Evolutionary conservation across 2,888 invertebrate species (phyloP).

Genomic region (Pristionchus entomophagus): DNA sequence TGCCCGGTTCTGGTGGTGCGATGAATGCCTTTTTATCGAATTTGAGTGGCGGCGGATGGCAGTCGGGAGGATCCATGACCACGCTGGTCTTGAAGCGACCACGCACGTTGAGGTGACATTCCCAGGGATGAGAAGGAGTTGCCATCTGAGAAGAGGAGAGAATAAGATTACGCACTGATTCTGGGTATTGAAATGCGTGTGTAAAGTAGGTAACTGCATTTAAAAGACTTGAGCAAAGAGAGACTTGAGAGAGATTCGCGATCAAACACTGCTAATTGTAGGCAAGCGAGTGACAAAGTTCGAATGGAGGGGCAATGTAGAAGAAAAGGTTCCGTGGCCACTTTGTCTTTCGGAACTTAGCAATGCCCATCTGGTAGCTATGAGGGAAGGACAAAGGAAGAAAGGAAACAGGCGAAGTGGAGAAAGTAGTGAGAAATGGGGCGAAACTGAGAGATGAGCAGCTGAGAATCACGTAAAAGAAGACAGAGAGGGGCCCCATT

Average conservation of each 20-base stretch:
- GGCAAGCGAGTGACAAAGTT: too few relatives aligned
- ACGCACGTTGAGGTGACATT: not conserved
- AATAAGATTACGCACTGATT: not conserved
- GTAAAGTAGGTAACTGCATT: too few relatives aligned
- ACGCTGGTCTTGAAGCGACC: not conserved
- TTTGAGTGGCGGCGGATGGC: not conserved
- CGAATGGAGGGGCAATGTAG: too few relatives aligned
- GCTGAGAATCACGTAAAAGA: not conserved
- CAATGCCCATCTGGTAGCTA: not conserved
- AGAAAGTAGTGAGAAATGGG: too few relatives aligned
- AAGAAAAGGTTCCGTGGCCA: too few relatives aligned
- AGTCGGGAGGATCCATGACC: not conserved
- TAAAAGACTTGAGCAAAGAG: too few relatives aligned
- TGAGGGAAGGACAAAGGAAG: not conserved
- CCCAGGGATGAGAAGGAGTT: constrained; percentile 8
- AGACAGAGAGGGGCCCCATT: not conserved
- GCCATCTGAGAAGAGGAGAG: not conserved
- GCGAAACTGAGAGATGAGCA: not conserved
- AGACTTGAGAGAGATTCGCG: too few relatives aligned
- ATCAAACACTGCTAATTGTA: too few relatives aligned
- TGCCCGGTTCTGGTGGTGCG: not conserved
- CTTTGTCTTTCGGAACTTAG: too few relatives aligned
- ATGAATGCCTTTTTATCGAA: not conserved
- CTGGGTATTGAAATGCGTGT: too few relatives aligned
- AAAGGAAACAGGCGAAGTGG: not conserved